Percentiles rank a stretch among this genome's conserved stretches.
phyloP scores from a whole-genome alignment of 2,113 vertebrate species.

The Thunnus thynnus region DNA sequence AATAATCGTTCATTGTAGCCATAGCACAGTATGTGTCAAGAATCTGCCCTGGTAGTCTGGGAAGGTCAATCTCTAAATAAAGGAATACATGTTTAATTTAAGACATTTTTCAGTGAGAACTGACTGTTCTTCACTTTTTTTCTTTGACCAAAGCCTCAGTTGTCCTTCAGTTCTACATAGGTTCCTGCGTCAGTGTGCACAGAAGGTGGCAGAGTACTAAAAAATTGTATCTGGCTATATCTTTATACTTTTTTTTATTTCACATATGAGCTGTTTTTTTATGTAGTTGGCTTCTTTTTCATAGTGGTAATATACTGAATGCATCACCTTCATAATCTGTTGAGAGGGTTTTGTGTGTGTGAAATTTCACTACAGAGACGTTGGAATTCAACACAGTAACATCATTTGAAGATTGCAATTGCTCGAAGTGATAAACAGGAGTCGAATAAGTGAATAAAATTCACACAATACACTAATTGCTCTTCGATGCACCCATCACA shows the following conservation, averaged over 20 bases:
- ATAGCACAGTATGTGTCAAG: neutral
- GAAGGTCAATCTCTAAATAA: too few relatives aligned
- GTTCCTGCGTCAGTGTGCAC: neutral
- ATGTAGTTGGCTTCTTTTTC: slow-evolving; percentile 6
- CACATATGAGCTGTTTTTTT: slow-evolving; percentile 33
- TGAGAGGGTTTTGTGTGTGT: neutral
- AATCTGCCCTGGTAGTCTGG: too few relatives aligned
- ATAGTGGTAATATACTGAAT: slow-evolving; percentile 22
- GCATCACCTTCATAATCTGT: slow-evolving; percentile 22
- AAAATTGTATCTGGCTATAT: neutral
- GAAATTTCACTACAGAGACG: slow-evolving; percentile 19
- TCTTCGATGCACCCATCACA: slow-evolving; percentile 13
- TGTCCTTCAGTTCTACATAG: neutral
- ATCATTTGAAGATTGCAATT: slow-evolving; percentile 36
- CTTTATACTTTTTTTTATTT: slow-evolving; percentile 23
- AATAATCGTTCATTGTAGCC: too few relatives aligned
- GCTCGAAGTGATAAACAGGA: slow-evolving; percentile 48
- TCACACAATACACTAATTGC: slow-evolving; percentile 35
- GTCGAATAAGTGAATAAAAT: slow-evolving; percentile 28
- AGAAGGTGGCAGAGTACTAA: slow-evolving; percentile 14
- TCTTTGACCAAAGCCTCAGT: neutral
- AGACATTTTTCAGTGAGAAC: too few relatives aligned
- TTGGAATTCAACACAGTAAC: slow-evolving; percentile 24
- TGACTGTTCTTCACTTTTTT: too few relatives aligned
- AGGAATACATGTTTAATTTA: too few relatives aligned